Percentiles rank a stretch among this genome's conserved stretches.
These are phyloP conservation scores for Boulengeromyrus knoepffleri DNA, from an alignment of 2,113 vertebrate species.

Conservation along the genomic window DNA sequence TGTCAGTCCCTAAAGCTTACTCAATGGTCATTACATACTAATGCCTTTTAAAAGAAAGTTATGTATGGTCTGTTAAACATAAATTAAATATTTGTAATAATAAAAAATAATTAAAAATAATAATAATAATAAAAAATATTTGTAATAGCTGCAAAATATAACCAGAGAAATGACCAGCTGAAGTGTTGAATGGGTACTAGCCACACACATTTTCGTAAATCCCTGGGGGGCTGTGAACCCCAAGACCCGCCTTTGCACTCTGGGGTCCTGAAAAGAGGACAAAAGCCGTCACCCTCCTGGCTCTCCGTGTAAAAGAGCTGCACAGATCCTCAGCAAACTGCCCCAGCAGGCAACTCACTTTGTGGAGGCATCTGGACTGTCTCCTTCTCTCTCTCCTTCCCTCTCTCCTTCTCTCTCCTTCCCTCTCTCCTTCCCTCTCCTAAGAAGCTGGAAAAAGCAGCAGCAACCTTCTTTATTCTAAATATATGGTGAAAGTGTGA, in stretches of 20 bases:
- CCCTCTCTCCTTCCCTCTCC: neutral
- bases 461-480: neutral
- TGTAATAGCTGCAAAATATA: neutral
- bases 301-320: neutral
- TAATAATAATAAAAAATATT: neutral
- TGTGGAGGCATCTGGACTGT: neutral
- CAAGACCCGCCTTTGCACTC: constrained; percentile 12
- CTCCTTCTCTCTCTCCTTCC: neutral
- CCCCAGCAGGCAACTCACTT: neutral
- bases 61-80: neutral
- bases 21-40: neutral
- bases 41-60: neutral
- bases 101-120: neutral
- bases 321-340: neutral
- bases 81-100: neutral
- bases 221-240: neutral
- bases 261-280: constrained; percentile 34
- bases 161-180: neutral
- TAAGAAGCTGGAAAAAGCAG: neutral
- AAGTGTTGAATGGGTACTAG: neutral
- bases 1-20: neutral
- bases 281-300: neutral
- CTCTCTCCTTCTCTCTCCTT: neutral
- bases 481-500: neutral
- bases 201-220: neutral